phyloP scores from a whole-genome alignment of 2,113 vertebrate species.

The Oxyura jamaicensis region DNA sequence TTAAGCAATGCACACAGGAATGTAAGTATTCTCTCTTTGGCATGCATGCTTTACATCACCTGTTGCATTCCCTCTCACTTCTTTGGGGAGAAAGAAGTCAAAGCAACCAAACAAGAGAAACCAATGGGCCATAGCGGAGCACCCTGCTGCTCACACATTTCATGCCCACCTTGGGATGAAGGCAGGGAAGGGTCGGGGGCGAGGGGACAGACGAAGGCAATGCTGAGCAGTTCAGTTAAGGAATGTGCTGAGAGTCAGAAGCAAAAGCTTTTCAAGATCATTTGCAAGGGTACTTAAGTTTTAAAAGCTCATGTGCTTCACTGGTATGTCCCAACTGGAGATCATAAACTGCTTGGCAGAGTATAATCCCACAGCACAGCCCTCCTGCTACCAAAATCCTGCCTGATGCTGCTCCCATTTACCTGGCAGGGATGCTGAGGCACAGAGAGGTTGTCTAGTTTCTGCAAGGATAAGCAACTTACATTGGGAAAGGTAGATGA shows the following conservation, averaged over 20 bases:
- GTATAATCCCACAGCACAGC: not conserved
- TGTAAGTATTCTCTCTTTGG: not conserved
- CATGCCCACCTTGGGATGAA: not conserved
- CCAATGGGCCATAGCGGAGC: not conserved
- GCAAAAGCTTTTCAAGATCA: not conserved
- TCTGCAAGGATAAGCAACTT: not conserved
- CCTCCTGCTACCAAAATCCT: not conserved
- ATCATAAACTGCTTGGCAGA: not conserved
- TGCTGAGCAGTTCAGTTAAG: not conserved
- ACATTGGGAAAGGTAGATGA: not conserved
- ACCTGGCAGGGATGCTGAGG: not conserved
- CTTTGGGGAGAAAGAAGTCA: not conserved
- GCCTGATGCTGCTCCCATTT: not conserved
- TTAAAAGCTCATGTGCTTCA: not conserved
- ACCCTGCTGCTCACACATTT: not conserved
- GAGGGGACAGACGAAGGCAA: not conserved
- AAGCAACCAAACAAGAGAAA: not conserved
- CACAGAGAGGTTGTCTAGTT: not conserved
- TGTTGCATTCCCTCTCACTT: not conserved
- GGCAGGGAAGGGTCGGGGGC: not conserved
- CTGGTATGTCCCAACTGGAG: not conserved
- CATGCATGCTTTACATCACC: slow-evolving; percentile 14
- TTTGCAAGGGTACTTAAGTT: not conserved
- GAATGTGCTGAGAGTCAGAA: not conserved
- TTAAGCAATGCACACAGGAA: rapidly evolving